Base-by-base conservation (phyloP, 2,797 vertebrate species). In the Lemur catta region DNA sequence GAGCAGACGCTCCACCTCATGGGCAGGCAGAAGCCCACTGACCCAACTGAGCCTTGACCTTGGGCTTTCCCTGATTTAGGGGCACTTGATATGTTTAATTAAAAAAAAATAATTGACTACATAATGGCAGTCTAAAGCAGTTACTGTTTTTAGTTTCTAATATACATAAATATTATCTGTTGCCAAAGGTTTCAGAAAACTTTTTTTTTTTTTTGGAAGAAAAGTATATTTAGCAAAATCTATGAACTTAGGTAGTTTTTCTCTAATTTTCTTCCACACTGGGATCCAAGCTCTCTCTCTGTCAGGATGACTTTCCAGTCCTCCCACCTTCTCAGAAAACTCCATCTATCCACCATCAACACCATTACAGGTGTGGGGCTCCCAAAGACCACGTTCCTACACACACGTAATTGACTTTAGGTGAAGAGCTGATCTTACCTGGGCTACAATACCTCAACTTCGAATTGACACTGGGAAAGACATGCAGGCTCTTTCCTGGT, bases 11-110 rank as follows among this genome's bases (percentile, higher is more conserved):
- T 71, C 30, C 15, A 38, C 35, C 11, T 35, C 46, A 20, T 1
- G 9, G 6, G 10, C 2, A 3, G 11, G 9, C 59, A 46, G 15
- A 55, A 14, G 30, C 0, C 1, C 35, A 17, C 5, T 18, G 17
- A 26, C 65, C 65, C 55, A 50, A 17, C 24, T 33, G 26, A 43
- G 43, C 13, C 24, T 72, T 38, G 20, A 22, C 57, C 22, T 74
- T 48, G n/a, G 11, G 24, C 46, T 74, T 55, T 1, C 30, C 6
- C 38, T 82, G 57, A 57, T 61, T 65, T 18, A 35, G 55, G 46
- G 48, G 22, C 55, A 46, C 30, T 13, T 80, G 30, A 13, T 63
- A 63, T 4, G 2, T 20, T 80, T 35, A 17, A 4, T 43, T 61
- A 4, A 63, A 79, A 85, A 85, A 43, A 78, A 50, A 72, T 33